Conservation (phyloP, 2,113 vertebrate genomes). For the Catharus minimus region DNA sequence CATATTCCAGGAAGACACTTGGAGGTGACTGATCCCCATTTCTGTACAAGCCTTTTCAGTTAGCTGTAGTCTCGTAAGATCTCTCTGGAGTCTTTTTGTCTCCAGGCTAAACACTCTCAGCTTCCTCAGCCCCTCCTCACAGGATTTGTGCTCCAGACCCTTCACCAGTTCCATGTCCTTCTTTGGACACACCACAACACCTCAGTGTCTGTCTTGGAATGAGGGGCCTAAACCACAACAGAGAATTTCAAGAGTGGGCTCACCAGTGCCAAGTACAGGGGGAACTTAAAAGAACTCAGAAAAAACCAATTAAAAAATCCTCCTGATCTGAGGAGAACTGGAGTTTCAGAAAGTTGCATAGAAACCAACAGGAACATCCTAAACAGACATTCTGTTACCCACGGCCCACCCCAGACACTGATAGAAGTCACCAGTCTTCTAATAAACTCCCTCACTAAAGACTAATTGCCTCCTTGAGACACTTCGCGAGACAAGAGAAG, state of each 20-base stretch:
- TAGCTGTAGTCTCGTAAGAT: neutral
- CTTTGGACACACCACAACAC: neutral
- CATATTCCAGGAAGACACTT: neutral
- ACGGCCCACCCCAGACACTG: neutral
- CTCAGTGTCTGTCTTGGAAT: neutral
- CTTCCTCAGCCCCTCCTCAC: neutral
- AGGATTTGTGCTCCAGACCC: neutral
- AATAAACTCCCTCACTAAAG: neutral
- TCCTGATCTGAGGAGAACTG: neutral
- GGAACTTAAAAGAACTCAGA: neutral
- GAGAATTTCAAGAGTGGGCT: neutral
- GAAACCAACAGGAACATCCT: neutral
- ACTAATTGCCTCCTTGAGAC: neutral
- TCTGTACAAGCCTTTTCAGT: rapidly evolving
- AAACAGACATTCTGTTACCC: neutral
- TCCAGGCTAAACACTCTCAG: neutral
- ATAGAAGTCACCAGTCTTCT: neutral
- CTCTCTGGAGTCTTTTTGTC: neutral
- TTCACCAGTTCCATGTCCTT: neutral
- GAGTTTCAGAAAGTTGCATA: neutral
- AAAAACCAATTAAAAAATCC: neutral
- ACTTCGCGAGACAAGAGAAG: neutral
- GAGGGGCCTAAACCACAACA: neutral
- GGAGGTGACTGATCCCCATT: neutral
- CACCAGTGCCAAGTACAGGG: neutral